Evolutionary conservation across 2,888 invertebrate species (phyloP), one percentile per base, ranked within the genome.

Genomic region (Hirudinaria manillensis): DNA sequence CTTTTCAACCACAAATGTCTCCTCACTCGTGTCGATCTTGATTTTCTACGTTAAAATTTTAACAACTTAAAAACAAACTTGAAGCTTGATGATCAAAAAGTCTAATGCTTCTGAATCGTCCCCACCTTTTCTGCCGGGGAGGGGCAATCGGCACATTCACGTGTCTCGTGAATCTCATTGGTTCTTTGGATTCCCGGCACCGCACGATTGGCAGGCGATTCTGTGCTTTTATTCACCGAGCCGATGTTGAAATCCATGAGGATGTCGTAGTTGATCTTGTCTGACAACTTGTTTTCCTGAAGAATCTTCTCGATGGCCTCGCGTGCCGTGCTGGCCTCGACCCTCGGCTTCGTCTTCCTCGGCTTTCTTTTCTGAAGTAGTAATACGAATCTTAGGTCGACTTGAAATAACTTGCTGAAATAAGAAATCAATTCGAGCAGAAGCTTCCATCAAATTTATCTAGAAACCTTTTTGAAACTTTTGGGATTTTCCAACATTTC

Each of bases 251-350:
- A 87, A 80, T 91, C 92, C 85, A 92, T 92, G 77, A 98, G 86
- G 56, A 97, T 96, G 80, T 98, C 97, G 83, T 99, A 99, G 86
- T 99, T 97, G 75, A 99, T 96, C 88, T 99, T 99, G 4, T 90
- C 90, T 3, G 98, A 98, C 79, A 98, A 91, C 83, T 93, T 93
- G 86, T 95, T 95, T 84, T 97, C 97, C 80, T 92, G 93, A 29
- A 98, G 87, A 90, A 98, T 94, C 86, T 94, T 95, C 84, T 94
- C 93, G 68, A 98, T 94, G 0, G 97, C 97, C 86, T 97, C 96
- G 3, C 92, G 93, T 75, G 86, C 86, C 0, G 85, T 85, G 61
- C 82, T 82, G 0, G 86, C 85, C 73, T 85, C 84, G 19, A 81
- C 79, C 21, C 79, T 81, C 3, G 78, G 80, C 74, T 80, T 77